phyloP scores from a whole-genome alignment of 2,797 vertebrate genomes.

The Discoglossus pictus region DNA sequence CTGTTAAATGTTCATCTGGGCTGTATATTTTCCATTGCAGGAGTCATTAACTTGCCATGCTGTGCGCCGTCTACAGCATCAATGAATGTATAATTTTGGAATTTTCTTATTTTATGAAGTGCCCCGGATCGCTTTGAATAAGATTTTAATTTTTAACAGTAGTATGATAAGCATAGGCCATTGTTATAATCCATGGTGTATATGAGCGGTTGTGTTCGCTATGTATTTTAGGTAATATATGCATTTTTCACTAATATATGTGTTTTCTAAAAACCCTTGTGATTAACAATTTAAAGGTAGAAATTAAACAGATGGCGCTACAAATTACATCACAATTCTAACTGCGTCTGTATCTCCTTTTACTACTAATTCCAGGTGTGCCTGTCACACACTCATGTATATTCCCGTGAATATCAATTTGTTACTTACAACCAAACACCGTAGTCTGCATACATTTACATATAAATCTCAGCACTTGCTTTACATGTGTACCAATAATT shows the following conservation, averaged over 20 bases:
- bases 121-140: too few species aligned
- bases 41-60: slow-evolving; percentile 44
- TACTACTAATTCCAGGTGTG: slow-evolving; percentile 42
- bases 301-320: slow-evolving; percentile 46
- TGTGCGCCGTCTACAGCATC: slow-evolving; percentile 37
- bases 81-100: slow-evolving; percentile 17
- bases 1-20: slow-evolving; percentile 42
- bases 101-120: too few species aligned
- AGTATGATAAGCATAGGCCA: too few species aligned
- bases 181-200: too few species aligned
- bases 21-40: slow-evolving; percentile 19
- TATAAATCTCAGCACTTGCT: slow-evolving; percentile 22
- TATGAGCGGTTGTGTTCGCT: too few species aligned
- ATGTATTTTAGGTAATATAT: too few species aligned
- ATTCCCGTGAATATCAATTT: slow-evolving; percentile 45
- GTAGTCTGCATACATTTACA: slow-evolving; percentile 40
- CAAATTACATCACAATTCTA: slow-evolving; percentile 38
- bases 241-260: slow-evolving; percentile 14
- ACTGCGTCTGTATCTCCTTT: slow-evolving; percentile 26
- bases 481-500: slow-evolving; percentile 18
- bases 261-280: slow-evolving; percentile 31
- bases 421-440: slow-evolving; percentile 41
- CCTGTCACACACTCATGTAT: slow-evolving; percentile 40
- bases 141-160: too few species aligned
- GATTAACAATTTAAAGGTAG: slow-evolving; percentile 41